Conservation (phyloP, 2,888 invertebrate species). For the Chorisops tibialis region DNA sequence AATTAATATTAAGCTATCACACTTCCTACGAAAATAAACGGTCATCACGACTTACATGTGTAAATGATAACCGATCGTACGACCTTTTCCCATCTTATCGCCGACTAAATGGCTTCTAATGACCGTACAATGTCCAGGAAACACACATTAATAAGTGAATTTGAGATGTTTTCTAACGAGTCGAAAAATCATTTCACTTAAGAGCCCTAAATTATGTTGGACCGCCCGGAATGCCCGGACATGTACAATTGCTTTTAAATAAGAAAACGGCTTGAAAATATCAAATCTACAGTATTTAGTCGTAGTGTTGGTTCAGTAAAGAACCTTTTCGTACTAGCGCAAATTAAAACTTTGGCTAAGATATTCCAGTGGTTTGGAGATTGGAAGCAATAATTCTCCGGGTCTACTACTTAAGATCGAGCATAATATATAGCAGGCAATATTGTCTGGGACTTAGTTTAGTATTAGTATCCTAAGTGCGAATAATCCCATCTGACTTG, state of each 20-base stretch:
- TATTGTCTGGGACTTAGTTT: too few relatives aligned
- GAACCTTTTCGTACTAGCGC: too few relatives aligned
- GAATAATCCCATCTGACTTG: too few relatives aligned
- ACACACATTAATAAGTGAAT: background rate
- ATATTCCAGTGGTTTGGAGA: too few relatives aligned
- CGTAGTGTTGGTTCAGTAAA: too few relatives aligned
- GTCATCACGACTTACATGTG: background rate
- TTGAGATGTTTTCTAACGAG: background rate
- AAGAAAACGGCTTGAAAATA: background rate
- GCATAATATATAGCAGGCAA: too few relatives aligned
- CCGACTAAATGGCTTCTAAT: background rate
- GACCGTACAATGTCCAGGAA: slow-evolving; percentile 14
- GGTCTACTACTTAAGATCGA: too few relatives aligned
- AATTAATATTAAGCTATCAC: background rate
- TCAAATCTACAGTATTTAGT: too few relatives aligned
- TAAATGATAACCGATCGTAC: slow-evolving; percentile 4
- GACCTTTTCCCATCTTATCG: slow-evolving; percentile 13
- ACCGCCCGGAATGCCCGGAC: slow-evolving; percentile 2
- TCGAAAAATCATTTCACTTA: too few relatives aligned
- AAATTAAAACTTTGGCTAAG: too few relatives aligned
- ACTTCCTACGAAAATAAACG: background rate
- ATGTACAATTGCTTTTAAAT: background rate
- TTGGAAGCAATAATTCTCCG: too few relatives aligned
- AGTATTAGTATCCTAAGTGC: too few relatives aligned
- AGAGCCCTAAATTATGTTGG: background rate